Base-by-base conservation (phyloP, 2,888 invertebrate species). In the Acanthosepion pharaonis region DNA sequence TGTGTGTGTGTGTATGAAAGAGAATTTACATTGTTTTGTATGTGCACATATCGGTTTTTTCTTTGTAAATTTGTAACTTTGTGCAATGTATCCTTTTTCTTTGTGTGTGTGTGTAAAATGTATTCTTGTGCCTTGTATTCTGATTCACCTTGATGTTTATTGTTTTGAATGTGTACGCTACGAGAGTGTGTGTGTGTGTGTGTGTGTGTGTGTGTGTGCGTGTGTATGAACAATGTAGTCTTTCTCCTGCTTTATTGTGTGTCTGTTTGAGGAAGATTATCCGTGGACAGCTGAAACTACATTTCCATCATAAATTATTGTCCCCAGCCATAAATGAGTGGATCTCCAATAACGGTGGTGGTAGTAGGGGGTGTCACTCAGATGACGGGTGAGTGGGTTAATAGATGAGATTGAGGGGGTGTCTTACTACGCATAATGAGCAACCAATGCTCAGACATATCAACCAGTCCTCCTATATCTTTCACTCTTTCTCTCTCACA, bases 251-350 rank as follows among this genome's bases (percentile, higher is more conserved):
- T 20, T 55, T 1, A 18, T 20, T 5, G 59, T 59, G n/a, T 11
- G 78, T 78, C 15, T 78, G 78, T 78, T 23, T 78, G 11, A 15
- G 78, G 78, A 78, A 33, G 78, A 78, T 78, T 78, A 78, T 78
- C 78, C 4, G 78, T 15, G 78, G 78, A 78, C 78, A 78, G 78
- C 78, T 78, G 78, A 78, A 78, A 78, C 78, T 78, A 78, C 78
- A 33, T 78, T 78, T 78, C 78, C 78, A 78, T 33, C 78, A 78
- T 78, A 78, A 78, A 78, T 78, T 78, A 78, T n/a, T 78, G 78
- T 78, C 78, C n/a, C 64, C 28, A 64, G 11, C 64, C 64, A 64
- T 78, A 78, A n/a, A 78, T 78, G 78, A 78, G 15, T 18, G n/a
- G 78, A 78, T 78, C 78, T n/a, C 78, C 78, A 78, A 78, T 78